These are phyloP conservation scores for Diuraphis noxia DNA, from an alignment of 1,140 invertebrate species.

Conservation along the genomic window DNA sequence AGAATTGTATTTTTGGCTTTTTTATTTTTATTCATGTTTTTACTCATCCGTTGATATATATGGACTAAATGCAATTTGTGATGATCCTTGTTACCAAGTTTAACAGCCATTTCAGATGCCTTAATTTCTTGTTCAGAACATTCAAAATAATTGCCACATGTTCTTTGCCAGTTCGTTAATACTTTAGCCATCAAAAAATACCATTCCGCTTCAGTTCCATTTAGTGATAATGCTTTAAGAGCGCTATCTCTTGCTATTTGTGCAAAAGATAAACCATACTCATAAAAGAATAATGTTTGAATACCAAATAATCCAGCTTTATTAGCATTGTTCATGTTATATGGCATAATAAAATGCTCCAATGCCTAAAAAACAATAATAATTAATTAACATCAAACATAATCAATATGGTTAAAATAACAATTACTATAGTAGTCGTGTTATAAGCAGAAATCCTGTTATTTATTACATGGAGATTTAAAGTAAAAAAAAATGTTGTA, in stretches of 20 bases:
- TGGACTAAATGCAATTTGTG: conserved; percentile 35
- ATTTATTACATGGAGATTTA: not conserved
- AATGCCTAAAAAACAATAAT: not conserved
- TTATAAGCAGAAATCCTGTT: not conserved
- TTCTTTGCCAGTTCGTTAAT: conserved; percentile 14
- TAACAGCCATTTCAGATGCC: conserved; percentile 29
- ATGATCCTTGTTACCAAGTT: conserved; percentile 15
- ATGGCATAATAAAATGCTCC: conserved; percentile 4
- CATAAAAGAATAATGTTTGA: conserved; percentile 40
- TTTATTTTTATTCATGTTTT: not conserved
- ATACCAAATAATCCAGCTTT: conserved; percentile 38
- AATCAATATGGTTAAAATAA: not conserved
- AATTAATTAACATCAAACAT: not conserved
- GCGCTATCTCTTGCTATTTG: conserved; percentile 23
- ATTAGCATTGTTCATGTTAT: conserved; percentile 32
- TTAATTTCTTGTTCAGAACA: conserved; percentile 40
- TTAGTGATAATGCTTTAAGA: conserved; percentile 32
- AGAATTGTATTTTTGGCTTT: not conserved
- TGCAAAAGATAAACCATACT: conserved; percentile 17
- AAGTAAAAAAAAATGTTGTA: not conserved
- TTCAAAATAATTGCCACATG: not conserved
- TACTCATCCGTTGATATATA: conserved; percentile 29
- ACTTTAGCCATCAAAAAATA: conserved; percentile 38
- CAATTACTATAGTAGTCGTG: not conserved
- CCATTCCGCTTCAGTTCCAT: conserved; percentile 23